Evolutionary conservation across 2,797 vertebrate genomes (phyloP).

Genomic region (Semotilus atromaculatus): DNA sequence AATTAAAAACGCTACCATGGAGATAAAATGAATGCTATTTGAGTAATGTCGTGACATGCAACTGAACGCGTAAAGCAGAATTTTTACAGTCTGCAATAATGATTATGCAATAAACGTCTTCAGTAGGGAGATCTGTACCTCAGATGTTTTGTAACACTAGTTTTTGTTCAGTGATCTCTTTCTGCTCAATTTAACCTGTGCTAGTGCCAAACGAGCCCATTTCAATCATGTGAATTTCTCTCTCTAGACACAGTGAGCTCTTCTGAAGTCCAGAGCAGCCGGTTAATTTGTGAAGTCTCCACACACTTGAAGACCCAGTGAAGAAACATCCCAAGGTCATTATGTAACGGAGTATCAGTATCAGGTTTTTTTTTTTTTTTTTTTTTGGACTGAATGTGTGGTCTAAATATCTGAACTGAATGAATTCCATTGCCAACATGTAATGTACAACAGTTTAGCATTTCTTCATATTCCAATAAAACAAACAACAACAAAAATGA

Average conservation of each 20-base stretch:
- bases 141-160: neutral
- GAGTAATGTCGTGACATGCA: neutral
- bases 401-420: neutral
- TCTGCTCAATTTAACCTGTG: constrained; percentile 29
- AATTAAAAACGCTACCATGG: neutral
- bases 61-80: neutral
- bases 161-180: constrained; percentile 36
- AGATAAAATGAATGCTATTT: neutral
- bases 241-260: constrained; percentile 43
- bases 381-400: neutral
- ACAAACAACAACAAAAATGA: neutral
- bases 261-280: constrained; percentile 45
- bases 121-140: neutral
- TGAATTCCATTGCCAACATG: neutral
- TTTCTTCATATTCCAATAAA: neutral
- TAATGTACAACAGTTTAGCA: neutral
- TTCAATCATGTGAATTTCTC: constrained; percentile 55
- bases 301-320: neutral
- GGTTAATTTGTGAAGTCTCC: constrained; percentile 40
- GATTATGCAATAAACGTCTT: constrained; percentile 4
- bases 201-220: constrained; percentile 28
- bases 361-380: neutral
- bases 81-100: neutral
- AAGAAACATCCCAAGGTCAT: neutral
- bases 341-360: constrained; percentile 6